Conservation (phyloP, 2,888 invertebrate genomes). For the Odontocerum albicorne region DNA sequence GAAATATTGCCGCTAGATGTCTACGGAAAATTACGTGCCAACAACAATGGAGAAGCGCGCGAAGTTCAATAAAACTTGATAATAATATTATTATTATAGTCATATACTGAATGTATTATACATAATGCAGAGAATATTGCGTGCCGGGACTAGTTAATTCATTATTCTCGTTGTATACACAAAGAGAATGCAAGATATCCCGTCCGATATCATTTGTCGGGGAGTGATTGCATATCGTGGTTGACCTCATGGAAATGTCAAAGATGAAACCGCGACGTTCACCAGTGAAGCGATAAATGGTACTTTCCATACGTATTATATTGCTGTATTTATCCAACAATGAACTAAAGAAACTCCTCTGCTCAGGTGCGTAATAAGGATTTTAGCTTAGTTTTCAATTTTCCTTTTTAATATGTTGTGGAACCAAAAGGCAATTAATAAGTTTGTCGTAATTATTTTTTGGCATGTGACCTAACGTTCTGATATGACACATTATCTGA, state of each 20-base stretch:
- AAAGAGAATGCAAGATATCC: not conserved
- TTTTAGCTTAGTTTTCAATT: too few relatives aligned
- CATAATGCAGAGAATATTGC: not conserved
- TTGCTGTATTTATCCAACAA: not conserved
- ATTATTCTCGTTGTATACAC: not conserved
- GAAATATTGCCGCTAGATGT: slow-evolving; percentile 2
- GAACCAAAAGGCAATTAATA: too few relatives aligned
- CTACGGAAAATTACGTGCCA: not conserved
- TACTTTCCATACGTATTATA: not conserved
- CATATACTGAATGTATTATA: too few relatives aligned
- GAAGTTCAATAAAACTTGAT: too few relatives aligned
- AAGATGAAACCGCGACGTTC: slow-evolving; percentile 21
- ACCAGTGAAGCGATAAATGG: slow-evolving; percentile 9
- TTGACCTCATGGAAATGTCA: slow-evolving; percentile 28
- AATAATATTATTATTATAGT: not conserved
- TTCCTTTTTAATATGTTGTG: too few relatives aligned
- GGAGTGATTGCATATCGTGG: slow-evolving; percentile 23
- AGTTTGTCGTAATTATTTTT: too few relatives aligned
- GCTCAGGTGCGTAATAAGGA: not conserved
- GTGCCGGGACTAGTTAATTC: not conserved
- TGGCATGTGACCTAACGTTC: too few relatives aligned
- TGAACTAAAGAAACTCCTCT: not conserved
- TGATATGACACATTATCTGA: too few relatives aligned
- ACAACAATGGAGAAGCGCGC: not conserved
- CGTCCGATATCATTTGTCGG: slow-evolving; percentile 14